A percentile compares a stretch with the other conserved stretches of the same genome.
These are phyloP conservation scores for Tetranychus piercei DNA, from an alignment of 2,888 invertebrate genomes.

Conservation along the genomic window DNA sequence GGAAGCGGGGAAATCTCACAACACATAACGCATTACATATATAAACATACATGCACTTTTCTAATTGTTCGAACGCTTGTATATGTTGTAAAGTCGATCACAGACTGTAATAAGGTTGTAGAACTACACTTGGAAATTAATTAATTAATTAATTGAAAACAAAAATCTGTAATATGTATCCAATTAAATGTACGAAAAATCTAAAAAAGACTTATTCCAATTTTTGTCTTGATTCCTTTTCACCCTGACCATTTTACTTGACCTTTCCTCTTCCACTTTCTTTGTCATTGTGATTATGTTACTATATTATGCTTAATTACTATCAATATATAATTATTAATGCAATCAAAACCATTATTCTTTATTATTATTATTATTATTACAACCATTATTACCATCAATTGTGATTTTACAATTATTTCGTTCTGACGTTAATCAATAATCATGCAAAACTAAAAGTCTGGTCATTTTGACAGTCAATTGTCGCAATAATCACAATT, in stretches of 20 bases:
- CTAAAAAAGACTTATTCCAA: not conserved
- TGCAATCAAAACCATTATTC: not conserved
- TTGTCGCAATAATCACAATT: too few species aligned
- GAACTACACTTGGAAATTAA: not conserved
- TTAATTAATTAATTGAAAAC: not conserved
- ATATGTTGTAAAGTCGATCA: constrained; percentile 10
- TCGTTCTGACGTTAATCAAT: too few species aligned
- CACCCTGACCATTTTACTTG: not conserved
- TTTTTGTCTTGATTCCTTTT: not conserved
- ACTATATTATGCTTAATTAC: not conserved
- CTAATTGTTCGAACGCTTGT: constrained; percentile 9
- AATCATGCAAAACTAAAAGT: too few species aligned
- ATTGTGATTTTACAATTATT: too few species aligned
- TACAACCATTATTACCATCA: not conserved
- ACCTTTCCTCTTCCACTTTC: too few species aligned
- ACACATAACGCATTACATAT: not conserved
- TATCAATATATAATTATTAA: not conserved
- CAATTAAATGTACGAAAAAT: not conserved
- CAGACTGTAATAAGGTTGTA: not conserved
- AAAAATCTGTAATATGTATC: not conserved
- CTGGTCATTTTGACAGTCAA: too few species aligned
- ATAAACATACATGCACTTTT: not conserved
- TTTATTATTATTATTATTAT: not conserved
- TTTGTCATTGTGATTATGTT: not conserved
- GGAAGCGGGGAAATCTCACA: not conserved